Evolutionary conservation across 1,140 invertebrate genomes (phyloP).

Genomic region (Lepidurus couesii): DNA sequence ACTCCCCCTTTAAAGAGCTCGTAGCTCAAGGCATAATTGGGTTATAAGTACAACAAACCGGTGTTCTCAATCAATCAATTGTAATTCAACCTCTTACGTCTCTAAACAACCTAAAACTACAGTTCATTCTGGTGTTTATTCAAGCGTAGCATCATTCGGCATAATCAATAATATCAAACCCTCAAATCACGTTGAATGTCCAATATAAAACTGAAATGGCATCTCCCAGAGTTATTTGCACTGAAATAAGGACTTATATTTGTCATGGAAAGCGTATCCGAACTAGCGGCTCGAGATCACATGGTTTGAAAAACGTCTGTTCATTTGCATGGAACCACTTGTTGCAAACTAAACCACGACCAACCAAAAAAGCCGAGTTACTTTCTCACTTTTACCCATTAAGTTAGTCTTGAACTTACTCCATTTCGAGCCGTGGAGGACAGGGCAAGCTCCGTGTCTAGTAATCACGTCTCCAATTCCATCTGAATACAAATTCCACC

Average conservation of each 20-base stretch:
- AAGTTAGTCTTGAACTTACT: constrained; percentile 40
- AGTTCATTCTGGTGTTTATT: too few relatives aligned
- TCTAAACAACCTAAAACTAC: too few relatives aligned
- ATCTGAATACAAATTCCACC: constrained; percentile 49
- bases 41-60: too few relatives aligned
- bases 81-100: too few relatives aligned
- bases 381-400: not conserved
- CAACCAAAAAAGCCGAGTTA: constrained; percentile 8
- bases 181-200: too few relatives aligned
- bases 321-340: constrained; percentile 44
- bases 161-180: too few relatives aligned
- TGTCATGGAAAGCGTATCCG: constrained; percentile 38
- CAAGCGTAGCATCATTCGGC: too few relatives aligned
- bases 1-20: too few relatives aligned
- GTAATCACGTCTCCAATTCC: constrained; percentile 47
- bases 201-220: too few relatives aligned
- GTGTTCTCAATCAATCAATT: too few relatives aligned
- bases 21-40: too few relatives aligned
- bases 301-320: constrained; percentile 39
- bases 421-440: constrained; percentile 51
- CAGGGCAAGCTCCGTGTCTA: constrained; percentile 50
- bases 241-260: not conserved
- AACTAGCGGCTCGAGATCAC: constrained; percentile 38
- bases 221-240: not conserved
- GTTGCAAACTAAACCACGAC: constrained; percentile 40